Evolutionary conservation across 2,113 vertebrate species (phyloP).

Genomic region (Capreolus pygargus): DNA sequence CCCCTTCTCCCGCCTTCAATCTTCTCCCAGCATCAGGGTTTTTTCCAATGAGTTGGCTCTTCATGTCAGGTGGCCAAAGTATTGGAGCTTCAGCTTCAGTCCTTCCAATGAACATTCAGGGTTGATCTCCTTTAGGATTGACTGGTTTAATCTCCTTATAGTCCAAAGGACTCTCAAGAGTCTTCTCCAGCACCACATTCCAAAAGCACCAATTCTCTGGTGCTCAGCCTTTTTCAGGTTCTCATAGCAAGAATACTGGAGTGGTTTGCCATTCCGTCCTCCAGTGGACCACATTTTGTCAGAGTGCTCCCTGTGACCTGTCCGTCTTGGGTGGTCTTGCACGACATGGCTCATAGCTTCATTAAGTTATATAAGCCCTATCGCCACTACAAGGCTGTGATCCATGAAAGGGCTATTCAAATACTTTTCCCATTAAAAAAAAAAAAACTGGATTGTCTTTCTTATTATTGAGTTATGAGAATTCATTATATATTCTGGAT

Average conservation of each 20-base stretch:
- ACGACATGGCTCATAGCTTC: background rate
- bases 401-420: background rate
- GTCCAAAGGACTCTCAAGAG: background rate
- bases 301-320: background rate
- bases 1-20: fast-evolving
- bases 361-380: background rate
- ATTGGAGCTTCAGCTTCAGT: background rate
- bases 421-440: background rate
- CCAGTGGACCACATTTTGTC: background rate
- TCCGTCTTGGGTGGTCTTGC: background rate
- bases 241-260: background rate
- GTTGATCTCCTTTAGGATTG: background rate
- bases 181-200: background rate
- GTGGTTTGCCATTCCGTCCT: background rate
- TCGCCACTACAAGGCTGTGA: background rate
- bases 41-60: background rate
- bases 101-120: background rate
- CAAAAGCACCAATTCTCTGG: background rate
- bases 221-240: background rate
- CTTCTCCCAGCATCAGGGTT: background rate
- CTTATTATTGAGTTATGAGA: background rate
- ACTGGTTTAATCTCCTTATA: background rate
- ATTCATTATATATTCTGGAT: background rate
- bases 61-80: background rate
- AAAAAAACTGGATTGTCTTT: background rate